Percentiles rank a stretch among this genome's conserved stretches.
Evolutionary conservation across 2,888 invertebrate species (phyloP).

Genomic region (Drosophila mimica): DNA sequence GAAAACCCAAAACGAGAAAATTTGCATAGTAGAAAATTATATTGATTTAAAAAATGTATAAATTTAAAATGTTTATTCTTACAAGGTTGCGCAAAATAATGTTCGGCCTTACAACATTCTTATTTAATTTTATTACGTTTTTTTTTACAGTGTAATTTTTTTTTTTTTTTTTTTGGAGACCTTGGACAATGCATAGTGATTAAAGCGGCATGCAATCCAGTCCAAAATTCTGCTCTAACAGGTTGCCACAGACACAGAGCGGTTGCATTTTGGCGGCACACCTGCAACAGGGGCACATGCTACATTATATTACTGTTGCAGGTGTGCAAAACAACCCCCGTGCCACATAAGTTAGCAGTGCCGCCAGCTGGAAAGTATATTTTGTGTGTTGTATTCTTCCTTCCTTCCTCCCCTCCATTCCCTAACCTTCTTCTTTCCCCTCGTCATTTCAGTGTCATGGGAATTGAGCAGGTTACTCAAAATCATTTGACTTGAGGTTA

Average conservation of each 20-base stretch:
- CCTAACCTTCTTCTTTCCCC: background rate
- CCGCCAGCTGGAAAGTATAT: constrained; percentile 18
- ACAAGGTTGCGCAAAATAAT: too few relatives aligned
- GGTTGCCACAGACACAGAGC: constrained; percentile 41
- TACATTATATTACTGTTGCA: constrained; percentile 59
- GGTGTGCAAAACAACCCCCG: constrained; percentile 71
- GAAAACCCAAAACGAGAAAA: background rate
- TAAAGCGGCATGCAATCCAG: constrained; percentile 46
- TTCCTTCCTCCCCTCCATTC: background rate
- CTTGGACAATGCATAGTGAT: background rate
- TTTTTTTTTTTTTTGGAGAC: background rate
- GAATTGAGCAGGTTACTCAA: constrained; percentile 51
- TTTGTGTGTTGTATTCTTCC: constrained; percentile 5
- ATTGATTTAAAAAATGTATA: too few relatives aligned
- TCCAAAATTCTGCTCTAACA: constrained; percentile 42
- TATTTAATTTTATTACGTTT: background rate
- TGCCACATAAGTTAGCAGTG: constrained; percentile 17
- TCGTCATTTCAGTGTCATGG: constrained; percentile 54
- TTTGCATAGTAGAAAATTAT: background rate
- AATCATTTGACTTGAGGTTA: constrained; percentile 31
- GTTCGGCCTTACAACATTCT: background rate
- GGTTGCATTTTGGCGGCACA: constrained; percentile 64
- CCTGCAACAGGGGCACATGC: constrained; percentile 58
- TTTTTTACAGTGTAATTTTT: background rate
- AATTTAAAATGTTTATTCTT: too few relatives aligned